A percentile compares a stretch with the other conserved stretches of the same genome.
Conservation (phyloP, 2,888 invertebrate species). For the Phytoseiulus persimilis region DNA sequence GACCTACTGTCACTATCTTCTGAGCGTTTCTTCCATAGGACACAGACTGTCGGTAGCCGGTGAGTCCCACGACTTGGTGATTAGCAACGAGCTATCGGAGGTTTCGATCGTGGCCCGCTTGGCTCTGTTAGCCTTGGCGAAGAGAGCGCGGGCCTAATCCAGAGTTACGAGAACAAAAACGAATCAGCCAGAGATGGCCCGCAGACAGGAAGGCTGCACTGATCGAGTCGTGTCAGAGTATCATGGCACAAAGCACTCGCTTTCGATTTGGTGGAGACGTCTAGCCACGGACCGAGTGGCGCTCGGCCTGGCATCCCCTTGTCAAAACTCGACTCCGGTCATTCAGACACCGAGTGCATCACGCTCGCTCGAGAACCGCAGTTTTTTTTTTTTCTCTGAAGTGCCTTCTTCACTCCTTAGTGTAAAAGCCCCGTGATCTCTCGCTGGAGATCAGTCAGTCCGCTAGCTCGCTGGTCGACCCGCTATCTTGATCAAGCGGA, state of each 20-base stretch:
- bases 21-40: conserved; percentile 35
- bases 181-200: not conserved
- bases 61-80: not conserved
- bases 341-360: not conserved
- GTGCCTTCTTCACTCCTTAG: not conserved
- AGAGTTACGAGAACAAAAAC: not conserved
- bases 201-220: not conserved
- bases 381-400: not conserved
- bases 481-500: not conserved
- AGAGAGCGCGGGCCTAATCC: not conserved
- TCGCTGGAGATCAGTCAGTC: not conserved
- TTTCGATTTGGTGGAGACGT: not conserved
- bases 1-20: conserved; percentile 34
- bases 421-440: not conserved
- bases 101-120: not conserved
- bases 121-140: not conserved
- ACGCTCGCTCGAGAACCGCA: not conserved
- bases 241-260: not conserved
- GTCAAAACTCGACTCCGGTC: not conserved
- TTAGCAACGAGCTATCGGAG: not conserved
- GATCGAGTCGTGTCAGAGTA: not conserved
- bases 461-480: not conserved
- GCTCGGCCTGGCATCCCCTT: not conserved
- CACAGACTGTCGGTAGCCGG: conserved; percentile 27
- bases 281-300: not conserved